These are phyloP conservation scores for Crax fasciolata DNA, from an alignment of 2,797 vertebrate species.

Conservation along the genomic window DNA sequence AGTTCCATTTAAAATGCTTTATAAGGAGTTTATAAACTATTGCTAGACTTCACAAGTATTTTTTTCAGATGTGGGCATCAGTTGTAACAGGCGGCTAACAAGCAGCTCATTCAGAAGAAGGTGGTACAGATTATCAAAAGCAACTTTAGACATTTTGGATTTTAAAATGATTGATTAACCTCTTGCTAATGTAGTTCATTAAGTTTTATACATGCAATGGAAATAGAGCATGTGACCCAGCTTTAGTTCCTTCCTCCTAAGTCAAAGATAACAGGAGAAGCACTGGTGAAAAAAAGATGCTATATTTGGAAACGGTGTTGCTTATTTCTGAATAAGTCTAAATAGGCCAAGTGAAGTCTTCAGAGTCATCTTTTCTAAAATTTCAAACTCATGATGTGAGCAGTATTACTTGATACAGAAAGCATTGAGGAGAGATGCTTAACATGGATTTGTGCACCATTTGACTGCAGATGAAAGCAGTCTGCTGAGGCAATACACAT, in stretches of 20 bases:
- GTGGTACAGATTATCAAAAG: neutral
- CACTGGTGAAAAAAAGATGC: neutral
- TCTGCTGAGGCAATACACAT: neutral
- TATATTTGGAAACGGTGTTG: neutral
- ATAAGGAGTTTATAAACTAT: constrained; percentile 19
- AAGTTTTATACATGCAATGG: neutral
- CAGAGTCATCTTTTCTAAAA: accelerated
- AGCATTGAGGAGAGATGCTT: neutral
- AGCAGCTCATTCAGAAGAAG: constrained; percentile 39
- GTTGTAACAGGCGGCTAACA: neutral
- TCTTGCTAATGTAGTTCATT: neutral
- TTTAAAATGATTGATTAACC: neutral
- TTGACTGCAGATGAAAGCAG: neutral
- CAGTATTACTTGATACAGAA: neutral
- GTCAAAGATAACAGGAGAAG: neutral
- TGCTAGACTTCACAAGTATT: neutral
- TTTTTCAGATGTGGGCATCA: constrained; percentile 29
- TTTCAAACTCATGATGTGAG: neutral
- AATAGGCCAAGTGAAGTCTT: neutral
- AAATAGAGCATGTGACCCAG: neutral
- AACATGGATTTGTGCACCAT: accelerated
- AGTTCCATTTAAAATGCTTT: constrained; percentile 41
- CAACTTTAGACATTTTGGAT: neutral
- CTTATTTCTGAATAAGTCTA: neutral
- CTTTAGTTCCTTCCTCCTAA: neutral